A percentile compares a stretch with the other conserved stretches of the same genome.
phyloP scores from a whole-genome alignment of 1,140 invertebrate species.

The Panagrolaimus sp. region DNA sequence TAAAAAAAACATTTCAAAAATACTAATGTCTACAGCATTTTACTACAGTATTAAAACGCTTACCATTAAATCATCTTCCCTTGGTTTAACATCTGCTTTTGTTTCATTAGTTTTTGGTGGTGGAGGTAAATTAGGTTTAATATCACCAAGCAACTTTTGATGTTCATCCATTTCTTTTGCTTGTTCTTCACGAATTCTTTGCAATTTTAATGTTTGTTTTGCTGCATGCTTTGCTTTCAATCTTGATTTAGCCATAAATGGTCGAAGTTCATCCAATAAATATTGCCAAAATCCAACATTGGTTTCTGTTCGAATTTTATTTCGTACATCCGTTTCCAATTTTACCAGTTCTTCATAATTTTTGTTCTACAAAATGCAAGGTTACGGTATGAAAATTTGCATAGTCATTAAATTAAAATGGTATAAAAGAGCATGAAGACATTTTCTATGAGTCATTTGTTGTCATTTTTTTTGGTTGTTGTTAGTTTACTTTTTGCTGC shows the following conservation, averaged over 20 bases:
- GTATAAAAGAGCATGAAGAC: no score
- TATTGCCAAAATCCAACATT: conserved; percentile 96
- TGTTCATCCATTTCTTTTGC: conserved; percentile 28
- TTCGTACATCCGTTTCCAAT: conserved; percentile 77
- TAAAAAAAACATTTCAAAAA: no score
- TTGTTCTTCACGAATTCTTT: conserved; percentile 76
- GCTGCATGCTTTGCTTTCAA: conserved; percentile 84
- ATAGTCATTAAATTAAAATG: no score
- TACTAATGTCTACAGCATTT: not conserved
- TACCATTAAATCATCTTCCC: conserved; percentile 1
- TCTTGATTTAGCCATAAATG: conserved; percentile 85
- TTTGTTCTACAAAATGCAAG: conserved; percentile 67
- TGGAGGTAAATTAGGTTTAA: not conserved
- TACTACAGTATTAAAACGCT: conserved; percentile 5
- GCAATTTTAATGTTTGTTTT: conserved; percentile 79
- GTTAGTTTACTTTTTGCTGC: no score
- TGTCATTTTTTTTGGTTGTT: no score
- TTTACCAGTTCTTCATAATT: conserved; percentile 63
- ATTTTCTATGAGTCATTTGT: no score
- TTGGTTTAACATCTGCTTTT: conserved; percentile 1
- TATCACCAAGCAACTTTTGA: conserved; percentile 26
- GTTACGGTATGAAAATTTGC: not conserved
- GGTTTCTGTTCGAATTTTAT: conserved; percentile 79
- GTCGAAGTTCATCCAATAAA: conserved; percentile 81
- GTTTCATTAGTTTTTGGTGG: not conserved